A percentile compares a stretch with the other conserved stretches of the same genome.
These are phyloP conservation scores for Thysanoteuthis rhombus DNA, from an alignment of 2,888 invertebrate species.

Conservation along the genomic window DNA sequence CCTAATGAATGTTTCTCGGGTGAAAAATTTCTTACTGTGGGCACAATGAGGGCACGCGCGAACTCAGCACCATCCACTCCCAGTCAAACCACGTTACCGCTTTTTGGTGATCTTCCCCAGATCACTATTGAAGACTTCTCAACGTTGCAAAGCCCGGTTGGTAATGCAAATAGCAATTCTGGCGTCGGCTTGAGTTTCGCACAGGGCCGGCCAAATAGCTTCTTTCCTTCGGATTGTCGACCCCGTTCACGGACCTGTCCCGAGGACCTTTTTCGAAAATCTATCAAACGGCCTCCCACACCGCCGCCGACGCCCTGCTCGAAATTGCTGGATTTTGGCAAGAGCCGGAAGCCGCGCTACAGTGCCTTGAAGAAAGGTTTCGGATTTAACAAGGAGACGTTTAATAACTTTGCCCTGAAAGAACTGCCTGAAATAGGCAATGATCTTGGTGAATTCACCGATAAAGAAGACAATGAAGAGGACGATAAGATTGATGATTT, in stretches of 20 bases:
- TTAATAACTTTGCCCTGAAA: background rate
- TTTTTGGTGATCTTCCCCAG: slow-evolving; percentile 1
- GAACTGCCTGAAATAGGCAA: background rate
- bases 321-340: slow-evolving; percentile 23
- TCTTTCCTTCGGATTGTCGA: background rate
- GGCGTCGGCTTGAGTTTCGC: background rate
- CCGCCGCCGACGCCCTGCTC: slow-evolving; percentile 22
- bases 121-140: slow-evolving; percentile 26
- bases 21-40: background rate
- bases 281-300: slow-evolving; percentile 15
- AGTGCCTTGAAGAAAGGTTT: slow-evolving; percentile 26
- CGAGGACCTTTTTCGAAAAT: slow-evolving; percentile 14
- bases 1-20: background rate
- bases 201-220: slow-evolving; percentile 1
- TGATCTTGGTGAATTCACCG: background rate
- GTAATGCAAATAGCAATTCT: background rate
- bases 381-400: background rate
- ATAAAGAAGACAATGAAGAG: background rate
- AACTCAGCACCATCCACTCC: slow-evolving; percentile 23
- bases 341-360: slow-evolving; percentile 18
- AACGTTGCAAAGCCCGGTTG: background rate
- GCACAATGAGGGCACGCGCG: slow-evolving; percentile 14
- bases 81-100: background rate
- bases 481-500: background rate
- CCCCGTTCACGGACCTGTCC: slow-evolving; percentile 23